phyloP scores from a whole-genome alignment of 2,888 invertebrate genomes.

The Oscheius sp. region DNA sequence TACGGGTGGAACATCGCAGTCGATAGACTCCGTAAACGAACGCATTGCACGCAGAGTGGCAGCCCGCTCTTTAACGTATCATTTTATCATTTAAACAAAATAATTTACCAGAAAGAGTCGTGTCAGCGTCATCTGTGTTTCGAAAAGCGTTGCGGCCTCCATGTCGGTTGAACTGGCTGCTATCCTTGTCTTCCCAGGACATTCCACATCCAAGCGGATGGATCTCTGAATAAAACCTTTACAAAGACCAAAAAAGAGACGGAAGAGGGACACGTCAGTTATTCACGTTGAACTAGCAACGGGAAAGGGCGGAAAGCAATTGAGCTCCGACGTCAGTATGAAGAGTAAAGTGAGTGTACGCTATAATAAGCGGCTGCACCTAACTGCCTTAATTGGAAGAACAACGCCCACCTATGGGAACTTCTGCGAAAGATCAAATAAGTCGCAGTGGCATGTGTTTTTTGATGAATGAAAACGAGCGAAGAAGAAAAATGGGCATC shows the following conservation, averaged over 20 bases:
- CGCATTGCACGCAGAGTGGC: slow-evolving; percentile 66
- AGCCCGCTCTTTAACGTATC: slow-evolving; percentile 42
- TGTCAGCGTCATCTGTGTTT: slow-evolving; percentile 43
- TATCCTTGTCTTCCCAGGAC: slow-evolving; percentile 35
- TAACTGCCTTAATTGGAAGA: neutral
- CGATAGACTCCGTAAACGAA: slow-evolving; percentile 72
- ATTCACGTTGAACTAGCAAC: neutral
- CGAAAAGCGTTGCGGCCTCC: slow-evolving; percentile 60
- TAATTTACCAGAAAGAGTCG: slow-evolving; percentile 42
- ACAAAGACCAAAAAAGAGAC: too few relatives aligned
- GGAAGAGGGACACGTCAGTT: neutral
- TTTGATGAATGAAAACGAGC: neutral
- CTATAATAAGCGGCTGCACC: too few relatives aligned
- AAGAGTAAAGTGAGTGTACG: neutral
- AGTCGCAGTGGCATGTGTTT: neutral
- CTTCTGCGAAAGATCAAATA: neutral
- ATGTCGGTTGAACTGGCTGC: slow-evolving; percentile 52
- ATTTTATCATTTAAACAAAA: neutral
- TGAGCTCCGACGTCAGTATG: neutral
- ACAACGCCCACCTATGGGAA: neutral
- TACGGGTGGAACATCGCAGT: slow-evolving; percentile 57
- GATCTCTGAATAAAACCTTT: neutral
- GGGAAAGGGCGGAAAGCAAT: neutral
- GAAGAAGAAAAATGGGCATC: neutral
- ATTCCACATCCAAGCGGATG: slow-evolving; percentile 38